These are phyloP conservation scores for Noctilio leporinus DNA, from an alignment of 2,113 vertebrate genomes.

Conservation along the genomic window DNA sequence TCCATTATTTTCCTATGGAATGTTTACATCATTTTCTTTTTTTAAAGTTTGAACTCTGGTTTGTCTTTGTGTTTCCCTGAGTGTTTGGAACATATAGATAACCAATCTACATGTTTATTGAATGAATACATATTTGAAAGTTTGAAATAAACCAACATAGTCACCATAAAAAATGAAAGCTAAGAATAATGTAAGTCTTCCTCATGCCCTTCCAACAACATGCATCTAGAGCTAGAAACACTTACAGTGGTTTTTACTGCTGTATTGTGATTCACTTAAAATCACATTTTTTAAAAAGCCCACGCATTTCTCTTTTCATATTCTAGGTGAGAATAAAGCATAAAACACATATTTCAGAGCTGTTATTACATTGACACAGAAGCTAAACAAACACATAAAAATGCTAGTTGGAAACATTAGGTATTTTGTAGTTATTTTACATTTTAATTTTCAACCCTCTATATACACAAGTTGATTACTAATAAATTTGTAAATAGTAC, in stretches of 20 bases:
- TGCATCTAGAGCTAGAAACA: not conserved
- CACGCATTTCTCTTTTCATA: not conserved
- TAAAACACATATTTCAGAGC: not conserved
- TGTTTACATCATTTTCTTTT: not conserved
- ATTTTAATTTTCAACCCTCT: conserved; percentile 7
- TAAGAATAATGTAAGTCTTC: not conserved
- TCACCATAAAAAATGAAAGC: not conserved
- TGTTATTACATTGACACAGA: not conserved
- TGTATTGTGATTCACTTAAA: not conserved
- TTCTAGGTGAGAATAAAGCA: not conserved
- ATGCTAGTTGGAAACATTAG: not conserved
- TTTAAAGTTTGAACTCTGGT: not conserved
- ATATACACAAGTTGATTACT: not conserved
- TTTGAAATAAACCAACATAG: not conserved
- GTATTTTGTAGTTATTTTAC: not conserved
- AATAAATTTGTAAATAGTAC: not conserved
- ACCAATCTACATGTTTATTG: not conserved
- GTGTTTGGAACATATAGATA: not conserved
- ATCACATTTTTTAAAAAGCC: not conserved
- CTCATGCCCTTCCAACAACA: not conserved
- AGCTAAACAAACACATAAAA: not conserved
- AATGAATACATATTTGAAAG: not conserved
- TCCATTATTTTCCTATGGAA: not conserved
- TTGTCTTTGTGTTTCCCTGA: not conserved
- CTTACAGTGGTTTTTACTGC: not conserved